Base-by-base conservation (phyloP, 2,113 vertebrate genomes). In the Drymodes brunneopygia region DNA sequence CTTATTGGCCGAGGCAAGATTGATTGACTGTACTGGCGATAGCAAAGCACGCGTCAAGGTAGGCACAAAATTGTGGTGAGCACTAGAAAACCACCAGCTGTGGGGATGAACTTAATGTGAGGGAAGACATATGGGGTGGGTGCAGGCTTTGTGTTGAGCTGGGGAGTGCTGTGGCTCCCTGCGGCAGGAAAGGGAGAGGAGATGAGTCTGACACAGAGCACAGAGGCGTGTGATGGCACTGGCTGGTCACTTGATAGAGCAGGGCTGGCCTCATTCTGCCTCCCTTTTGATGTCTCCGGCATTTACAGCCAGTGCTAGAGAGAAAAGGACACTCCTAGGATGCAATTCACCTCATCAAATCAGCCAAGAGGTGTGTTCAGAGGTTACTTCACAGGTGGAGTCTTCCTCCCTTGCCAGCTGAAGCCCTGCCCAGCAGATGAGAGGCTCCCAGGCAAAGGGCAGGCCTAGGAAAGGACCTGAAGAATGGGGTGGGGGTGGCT, bases 1-100 rank as follows among this genome's bases (percentile, higher is more conserved):
- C 92, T 88, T 83, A 95, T 94, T 96, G 95, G 95, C 77, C 5
- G 5, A 78, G 91, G 80, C 33, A 54, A 93, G 92, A 95, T 95
- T 93, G 96, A 97, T 96, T 95, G 88, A 47, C 92, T 31, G 38
- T 29, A 47, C 31, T 80, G 48, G 82, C 5, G 7, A 72, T 40
- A 94, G 90, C 79, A 8, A 48, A 93, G 90, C 86, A 21, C 7
- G 24, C 60, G 0, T 67, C 80, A 72, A 95, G 91, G 92, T 95
- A 95, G 92, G 92, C 80, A 86, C 82, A 61, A 44, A 93, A 94
- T 62, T 71, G 95, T 81, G 91, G 94, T 70, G 88, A 93, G 92
- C 45, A 7, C 88, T 83, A 17, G 82, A 58, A 86, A 95, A 48
- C 35, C 88, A 71, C 75, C 23, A 47, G 67, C 86, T 0, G 0